phyloP scores from a whole-genome alignment of 2,797 vertebrate genomes.

The Rhabdomys pumilio region DNA sequence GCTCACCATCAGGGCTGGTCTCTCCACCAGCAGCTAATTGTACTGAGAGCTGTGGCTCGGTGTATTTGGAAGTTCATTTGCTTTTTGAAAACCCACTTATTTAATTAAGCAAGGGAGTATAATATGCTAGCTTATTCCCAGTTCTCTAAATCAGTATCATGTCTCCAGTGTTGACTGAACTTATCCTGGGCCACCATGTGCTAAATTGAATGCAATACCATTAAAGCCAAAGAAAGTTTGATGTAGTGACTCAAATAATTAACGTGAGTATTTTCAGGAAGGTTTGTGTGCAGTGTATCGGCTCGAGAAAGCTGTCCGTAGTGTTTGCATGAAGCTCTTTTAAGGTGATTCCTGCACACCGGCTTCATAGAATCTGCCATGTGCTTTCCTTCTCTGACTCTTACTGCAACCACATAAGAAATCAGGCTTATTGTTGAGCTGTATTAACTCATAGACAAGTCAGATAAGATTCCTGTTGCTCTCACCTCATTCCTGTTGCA shows the following conservation, averaged over 20 bases:
- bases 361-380: slow-evolving; percentile 16
- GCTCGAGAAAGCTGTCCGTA: neutral
- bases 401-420: neutral
- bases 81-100: slow-evolving; percentile 62
- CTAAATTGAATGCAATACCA: neutral
- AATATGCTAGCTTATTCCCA: slow-evolving; percentile 71
- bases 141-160: slow-evolving; percentile 36
- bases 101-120: slow-evolving; percentile 79
- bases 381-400: slow-evolving; percentile 31
- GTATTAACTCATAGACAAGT: slow-evolving; percentile 73
- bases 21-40: slow-evolving; percentile 71
- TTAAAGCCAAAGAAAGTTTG: slow-evolving; percentile 27
- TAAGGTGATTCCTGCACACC: neutral
- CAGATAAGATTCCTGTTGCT: slow-evolving; percentile 71
- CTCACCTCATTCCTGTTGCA: slow-evolving; percentile 46
- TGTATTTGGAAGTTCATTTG: slow-evolving; percentile 65
- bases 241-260: neutral
- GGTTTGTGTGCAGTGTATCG: slow-evolving; percentile 12
- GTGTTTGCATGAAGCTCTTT: neutral
- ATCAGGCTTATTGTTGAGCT: slow-evolving; percentile 34
- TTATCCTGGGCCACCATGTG: slow-evolving; percentile 2
- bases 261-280: too few species aligned
- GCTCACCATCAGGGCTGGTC: slow-evolving; percentile 58
- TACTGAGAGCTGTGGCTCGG: slow-evolving; percentile 33
- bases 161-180: neutral